Conservation (phyloP, 2,797 vertebrate species). For the Sebastes iracundus region DNA sequence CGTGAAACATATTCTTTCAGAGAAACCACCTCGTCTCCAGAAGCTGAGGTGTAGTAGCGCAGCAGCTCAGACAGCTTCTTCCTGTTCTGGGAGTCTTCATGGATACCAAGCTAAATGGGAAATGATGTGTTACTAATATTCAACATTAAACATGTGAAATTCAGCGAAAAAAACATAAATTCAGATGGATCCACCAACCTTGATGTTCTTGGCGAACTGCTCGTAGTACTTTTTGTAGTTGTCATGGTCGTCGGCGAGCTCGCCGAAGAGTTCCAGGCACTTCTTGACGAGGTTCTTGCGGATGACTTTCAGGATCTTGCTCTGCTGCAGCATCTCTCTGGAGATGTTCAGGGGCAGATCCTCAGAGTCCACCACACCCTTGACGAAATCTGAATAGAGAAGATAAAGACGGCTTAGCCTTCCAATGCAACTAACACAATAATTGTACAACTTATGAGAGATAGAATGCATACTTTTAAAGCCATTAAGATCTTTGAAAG, state of each 20-base stretch:
- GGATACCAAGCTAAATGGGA: slow-evolving; percentile 86
- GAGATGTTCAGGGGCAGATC: slow-evolving; percentile 96
- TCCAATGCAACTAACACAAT: background rate
- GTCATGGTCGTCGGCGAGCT: slow-evolving; percentile 92
- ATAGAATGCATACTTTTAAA: background rate
- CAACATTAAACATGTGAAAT: background rate
- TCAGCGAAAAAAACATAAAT: background rate
- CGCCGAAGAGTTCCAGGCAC: slow-evolving; percentile 93
- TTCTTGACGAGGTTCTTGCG: slow-evolving; percentile 98
- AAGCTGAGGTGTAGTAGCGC: slow-evolving; percentile 89
- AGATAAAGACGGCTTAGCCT: background rate
- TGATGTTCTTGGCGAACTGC: slow-evolving; percentile 95
- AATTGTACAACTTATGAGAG: background rate
- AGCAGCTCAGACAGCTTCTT: slow-evolving; percentile 91
- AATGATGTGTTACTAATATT: background rate
- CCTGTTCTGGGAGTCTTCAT: slow-evolving; percentile 92
- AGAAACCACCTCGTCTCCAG: slow-evolving; percentile 92
- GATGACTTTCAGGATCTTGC: slow-evolving; percentile 98
- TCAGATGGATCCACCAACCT: slow-evolving; percentile 77
- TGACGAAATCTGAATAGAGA: slow-evolving; percentile 87
- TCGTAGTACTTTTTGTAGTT: slow-evolving; percentile 95
- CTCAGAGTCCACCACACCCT: slow-evolving; percentile 95
- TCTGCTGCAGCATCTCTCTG: slow-evolving; percentile 97
- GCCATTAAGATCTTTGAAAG: background rate
- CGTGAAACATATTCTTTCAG: slow-evolving; percentile 92